phyloP scores from a whole-genome alignment of 2,797 vertebrate species.

The Lepilemur septentrionalis region DNA sequence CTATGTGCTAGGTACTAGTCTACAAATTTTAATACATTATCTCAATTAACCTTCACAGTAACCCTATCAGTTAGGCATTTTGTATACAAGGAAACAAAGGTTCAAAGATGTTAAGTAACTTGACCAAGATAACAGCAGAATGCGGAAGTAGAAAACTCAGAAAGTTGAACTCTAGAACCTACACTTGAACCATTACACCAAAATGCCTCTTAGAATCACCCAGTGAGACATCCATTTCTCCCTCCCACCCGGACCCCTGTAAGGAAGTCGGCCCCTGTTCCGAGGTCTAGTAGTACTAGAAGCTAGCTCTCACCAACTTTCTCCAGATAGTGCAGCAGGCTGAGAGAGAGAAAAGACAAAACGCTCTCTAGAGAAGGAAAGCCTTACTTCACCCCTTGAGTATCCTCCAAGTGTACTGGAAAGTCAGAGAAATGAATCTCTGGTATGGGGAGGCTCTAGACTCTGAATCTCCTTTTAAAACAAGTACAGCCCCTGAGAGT shows the following conservation, averaged over 20 bases:
- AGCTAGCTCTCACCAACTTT: background rate
- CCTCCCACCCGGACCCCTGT: background rate
- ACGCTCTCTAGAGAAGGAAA: background rate
- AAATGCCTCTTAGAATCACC: background rate
- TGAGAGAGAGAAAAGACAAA: background rate
- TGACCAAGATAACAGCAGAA: background rate
- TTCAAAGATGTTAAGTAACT: conserved; percentile 6
- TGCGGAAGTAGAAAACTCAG: background rate
- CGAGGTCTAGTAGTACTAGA: background rate
- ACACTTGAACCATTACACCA: background rate
- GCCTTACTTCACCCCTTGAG: conserved; percentile 7
- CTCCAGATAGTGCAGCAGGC: background rate
- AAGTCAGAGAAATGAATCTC: conserved; percentile 46
- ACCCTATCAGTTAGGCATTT: background rate
- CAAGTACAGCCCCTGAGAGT: conserved; percentile 62
- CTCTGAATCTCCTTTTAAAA: conserved; percentile 63
- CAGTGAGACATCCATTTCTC: background rate
- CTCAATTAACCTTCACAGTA: background rate
- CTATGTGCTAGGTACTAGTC: background rate
- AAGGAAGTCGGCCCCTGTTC: background rate
- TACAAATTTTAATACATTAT: background rate
- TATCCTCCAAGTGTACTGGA: background rate
- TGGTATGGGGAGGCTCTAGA: conserved; percentile 26
- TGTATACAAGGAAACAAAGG: background rate
- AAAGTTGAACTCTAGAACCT: background rate